Base-by-base conservation (phyloP, 2,113 vertebrate genomes). In the Cinclus cinclus region DNA sequence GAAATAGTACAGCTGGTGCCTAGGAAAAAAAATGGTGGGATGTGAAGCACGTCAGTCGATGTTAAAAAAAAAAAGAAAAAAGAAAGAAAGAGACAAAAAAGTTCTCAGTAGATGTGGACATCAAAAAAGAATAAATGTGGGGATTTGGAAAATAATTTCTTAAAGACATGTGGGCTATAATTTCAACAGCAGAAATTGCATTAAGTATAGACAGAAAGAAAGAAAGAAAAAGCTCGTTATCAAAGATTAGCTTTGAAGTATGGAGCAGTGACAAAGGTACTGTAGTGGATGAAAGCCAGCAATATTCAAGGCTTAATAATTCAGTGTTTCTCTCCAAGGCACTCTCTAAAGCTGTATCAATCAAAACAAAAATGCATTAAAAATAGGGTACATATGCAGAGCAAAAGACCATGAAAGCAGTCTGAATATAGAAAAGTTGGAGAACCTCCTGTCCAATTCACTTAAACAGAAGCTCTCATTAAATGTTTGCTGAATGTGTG, bases 181-280 rank as follows among this genome's bases (percentile, higher is more conserved):
- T 90, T 97, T 97, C 83, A 97, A 78, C 46, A 94, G 88, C 47
- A 83, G 71, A 93, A 95, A 91, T 63, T 64, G 69, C 55, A 85
- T 68, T 94, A 88, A 91, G 33, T 53, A 65, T 25, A 86, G 50
- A 69, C 27, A 84, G 50, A 93, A 80, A 93, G 85, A 95, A 77
- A 94, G 89, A 96, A 89, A 75, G 82, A 49, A 64, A 92, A 80
- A 80, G 50, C 94, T 97, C 6, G 6, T 97, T 97, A 97, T 93
- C 88, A 90, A 92, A 96, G 77, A 87, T 41, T 87, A 73, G 52
- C 95, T 96, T 97, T 96, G 83, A 97, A 96, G 71, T 94, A 42
- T 50, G 44, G 74, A 52, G 3, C 74, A 93, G 46, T 92, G 67
- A 97, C 94, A 96, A 96, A 94, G 85, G 91, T 95, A 94, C 16